phyloP scores from a whole-genome alignment of 1,140 invertebrate species.

The Diachasma alloeum region DNA sequence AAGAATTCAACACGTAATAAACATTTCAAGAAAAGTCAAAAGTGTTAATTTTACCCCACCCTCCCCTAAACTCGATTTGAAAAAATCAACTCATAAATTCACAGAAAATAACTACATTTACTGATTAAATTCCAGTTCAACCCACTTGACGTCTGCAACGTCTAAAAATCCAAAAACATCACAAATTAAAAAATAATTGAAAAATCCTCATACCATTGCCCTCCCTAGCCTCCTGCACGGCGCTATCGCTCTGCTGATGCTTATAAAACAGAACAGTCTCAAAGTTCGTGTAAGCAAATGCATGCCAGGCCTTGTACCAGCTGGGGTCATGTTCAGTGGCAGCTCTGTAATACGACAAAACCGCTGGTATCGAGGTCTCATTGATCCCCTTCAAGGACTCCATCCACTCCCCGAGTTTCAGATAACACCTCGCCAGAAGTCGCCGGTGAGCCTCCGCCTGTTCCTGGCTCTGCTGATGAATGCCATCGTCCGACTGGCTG shows the following conservation, averaged over 20 bases:
- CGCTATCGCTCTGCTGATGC: conserved; percentile 69
- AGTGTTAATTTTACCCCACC: too few species aligned
- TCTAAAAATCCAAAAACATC: too few species aligned
- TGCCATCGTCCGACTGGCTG: conserved; percentile 31
- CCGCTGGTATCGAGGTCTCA: conserved; percentile 80
- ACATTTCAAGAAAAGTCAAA: too few species aligned
- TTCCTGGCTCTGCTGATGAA: conserved; percentile 66
- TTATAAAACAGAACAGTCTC: conserved; percentile 94
- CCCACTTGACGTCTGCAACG: too few species aligned
- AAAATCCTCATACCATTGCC: too few species aligned
- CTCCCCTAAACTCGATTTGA: too few species aligned
- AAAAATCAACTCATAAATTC: too few species aligned
- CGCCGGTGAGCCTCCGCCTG: conserved; percentile 71
- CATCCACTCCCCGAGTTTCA: conserved; percentile 92
- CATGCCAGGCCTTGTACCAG: conserved; percentile 98
- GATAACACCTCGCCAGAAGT: conserved; percentile 84
- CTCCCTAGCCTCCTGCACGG: conserved; percentile 22
- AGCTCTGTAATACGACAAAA: conserved; percentile 85
- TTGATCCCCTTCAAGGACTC: conserved; percentile 83
- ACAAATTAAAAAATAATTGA: too few species aligned
- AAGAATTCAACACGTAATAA: too few species aligned
- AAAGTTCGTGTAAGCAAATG: conserved; percentile 98
- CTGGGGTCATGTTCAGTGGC: conserved; percentile 89
- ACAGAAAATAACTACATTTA: too few species aligned
- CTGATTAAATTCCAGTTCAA: too few species aligned